A percentile compares a stretch with the other conserved stretches of the same genome.
Conservation (phyloP, 2,113 vertebrate genomes). For the Nerophis ophidion region DNA sequence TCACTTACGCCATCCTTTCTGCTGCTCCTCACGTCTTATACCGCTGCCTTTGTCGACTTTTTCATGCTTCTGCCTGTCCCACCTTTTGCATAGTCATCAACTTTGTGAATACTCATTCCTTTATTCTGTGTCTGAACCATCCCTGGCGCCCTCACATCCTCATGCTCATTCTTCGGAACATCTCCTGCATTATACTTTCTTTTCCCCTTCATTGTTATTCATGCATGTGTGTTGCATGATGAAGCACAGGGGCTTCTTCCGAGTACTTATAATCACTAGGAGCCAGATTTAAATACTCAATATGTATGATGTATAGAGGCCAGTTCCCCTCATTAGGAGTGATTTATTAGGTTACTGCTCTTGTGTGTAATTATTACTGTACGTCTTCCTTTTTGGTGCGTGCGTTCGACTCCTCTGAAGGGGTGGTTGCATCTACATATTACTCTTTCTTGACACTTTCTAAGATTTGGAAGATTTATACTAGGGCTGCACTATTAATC, state of each 20-base stretch:
- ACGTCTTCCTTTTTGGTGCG: slow-evolving; percentile 38
- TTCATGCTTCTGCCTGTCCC: slow-evolving; percentile 12
- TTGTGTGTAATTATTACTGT: slow-evolving; percentile 47
- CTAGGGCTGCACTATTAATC: too few species aligned
- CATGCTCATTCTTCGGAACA: slow-evolving; percentile 21
- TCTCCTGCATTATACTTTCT: slow-evolving; percentile 28
- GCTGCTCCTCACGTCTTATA: slow-evolving; percentile 29
- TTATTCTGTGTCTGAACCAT: slow-evolving; percentile 25
- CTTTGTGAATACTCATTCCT: slow-evolving; percentile 40
- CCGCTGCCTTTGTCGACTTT: slow-evolving; percentile 23
- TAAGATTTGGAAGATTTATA: slow-evolving; percentile 2
- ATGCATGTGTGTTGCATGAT: slow-evolving; percentile 45
- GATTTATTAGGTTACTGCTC: slow-evolving; percentile 54
- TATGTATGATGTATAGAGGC: slow-evolving; percentile 62
- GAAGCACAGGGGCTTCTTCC: slow-evolving; percentile 43
- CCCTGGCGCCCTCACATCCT: slow-evolving; percentile 8
- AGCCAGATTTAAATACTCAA: slow-evolving; percentile 62
- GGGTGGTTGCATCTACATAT: slow-evolving; percentile 6
- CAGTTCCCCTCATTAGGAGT: slow-evolving; percentile 59
- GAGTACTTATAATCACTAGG: slow-evolving; percentile 54
- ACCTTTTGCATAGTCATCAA: slow-evolving; percentile 44
- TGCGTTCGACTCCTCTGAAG: slow-evolving; percentile 34
- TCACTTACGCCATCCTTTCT: neutral
- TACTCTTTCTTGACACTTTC: slow-evolving; percentile 14
- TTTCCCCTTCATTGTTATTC: slow-evolving; percentile 56